Base-by-base conservation (phyloP, 1,140 invertebrate species). In the Dinoponera quadriceps region DNA sequence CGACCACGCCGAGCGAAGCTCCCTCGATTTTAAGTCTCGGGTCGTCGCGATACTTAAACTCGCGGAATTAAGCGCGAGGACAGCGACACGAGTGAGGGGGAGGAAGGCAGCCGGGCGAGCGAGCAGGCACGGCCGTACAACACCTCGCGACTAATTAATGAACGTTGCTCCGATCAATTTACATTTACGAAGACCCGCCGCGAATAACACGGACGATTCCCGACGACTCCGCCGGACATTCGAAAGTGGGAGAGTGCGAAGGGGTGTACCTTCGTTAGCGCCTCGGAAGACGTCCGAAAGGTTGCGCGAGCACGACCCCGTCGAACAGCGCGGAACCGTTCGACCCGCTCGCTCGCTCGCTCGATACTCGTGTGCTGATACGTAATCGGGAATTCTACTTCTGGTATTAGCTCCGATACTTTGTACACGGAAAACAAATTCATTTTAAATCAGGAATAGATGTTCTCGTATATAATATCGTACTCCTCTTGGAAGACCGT, bases 131-230 rank as follows among this genome's bases (percentile, higher is more conserved):
- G 73, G 63, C 81, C 81, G 81, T 78, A 88, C 88, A n/a, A n/a
- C 65, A 88, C 83, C 66, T 86, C 80, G 83, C 85, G 89, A 90
- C 89, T 90, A 90, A 90, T 90, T 90, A 90, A 90, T 88, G 89
- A 90, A 90, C 87, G 85, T 90, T 86, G 89, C 87, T 84, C 69
- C 85, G 80, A 89, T 90, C 87, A 83, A 90, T 90, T 90, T 90
- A 90, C 89, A 90, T 90, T 90, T 90, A 90, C 89, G 72, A 71
- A 85, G 83, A 18, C 48, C 48, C 60, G 48, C 38, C 44, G 65
- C 44, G 20, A 69, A 55, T 82, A 57, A 75, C 85, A 85, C 54
- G 60, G 68, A 38, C 82, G 38, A 27, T 22, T 68, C 38, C 25
- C 57, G 33, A 55, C 54, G 22, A 7, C 22, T 33, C 20, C 5